These are phyloP conservation scores for Phalacrocorax brasilianus DNA, from an alignment of 2,113 vertebrate genomes.

Conservation along the genomic window DNA sequence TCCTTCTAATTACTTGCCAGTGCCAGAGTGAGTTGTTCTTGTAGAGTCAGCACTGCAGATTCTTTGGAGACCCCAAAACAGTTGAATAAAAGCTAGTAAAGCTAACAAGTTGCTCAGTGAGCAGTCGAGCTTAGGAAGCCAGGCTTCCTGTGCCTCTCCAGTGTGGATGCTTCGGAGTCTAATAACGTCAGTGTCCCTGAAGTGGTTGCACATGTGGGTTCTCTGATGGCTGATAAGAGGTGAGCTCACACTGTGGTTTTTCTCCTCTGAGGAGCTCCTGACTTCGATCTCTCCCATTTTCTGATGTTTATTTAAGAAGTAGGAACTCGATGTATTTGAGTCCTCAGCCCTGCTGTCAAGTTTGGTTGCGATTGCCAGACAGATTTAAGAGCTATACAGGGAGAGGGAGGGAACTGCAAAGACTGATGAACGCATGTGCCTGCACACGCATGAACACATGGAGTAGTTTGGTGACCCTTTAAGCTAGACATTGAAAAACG, in stretches of 20 bases:
- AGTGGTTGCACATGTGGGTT: background rate
- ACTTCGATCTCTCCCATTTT: background rate
- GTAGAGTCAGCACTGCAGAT: background rate
- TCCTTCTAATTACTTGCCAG: constrained; percentile 31
- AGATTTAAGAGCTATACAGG: background rate
- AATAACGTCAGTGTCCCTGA: background rate
- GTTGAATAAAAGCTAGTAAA: constrained; percentile 23
- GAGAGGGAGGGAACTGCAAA: background rate
- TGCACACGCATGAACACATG: rapidly evolving
- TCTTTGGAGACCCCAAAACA: constrained; percentile 17
- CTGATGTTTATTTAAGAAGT: background rate
- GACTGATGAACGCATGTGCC: background rate
- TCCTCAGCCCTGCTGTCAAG: background rate
- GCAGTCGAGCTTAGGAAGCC: background rate
- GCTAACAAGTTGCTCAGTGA: background rate
- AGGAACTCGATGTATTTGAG: background rate
- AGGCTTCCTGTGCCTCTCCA: constrained; percentile 12
- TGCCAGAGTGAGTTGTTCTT: background rate
- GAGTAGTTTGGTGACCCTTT: background rate
- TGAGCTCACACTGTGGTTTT: background rate
- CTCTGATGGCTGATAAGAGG: constrained; percentile 6
- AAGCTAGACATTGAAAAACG: background rate
- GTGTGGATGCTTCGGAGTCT: background rate
- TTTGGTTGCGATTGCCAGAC: background rate
- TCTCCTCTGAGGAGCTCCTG: background rate